Base-by-base conservation (phyloP, 2,888 invertebrate species). In the Calameuta filiformis region DNA sequence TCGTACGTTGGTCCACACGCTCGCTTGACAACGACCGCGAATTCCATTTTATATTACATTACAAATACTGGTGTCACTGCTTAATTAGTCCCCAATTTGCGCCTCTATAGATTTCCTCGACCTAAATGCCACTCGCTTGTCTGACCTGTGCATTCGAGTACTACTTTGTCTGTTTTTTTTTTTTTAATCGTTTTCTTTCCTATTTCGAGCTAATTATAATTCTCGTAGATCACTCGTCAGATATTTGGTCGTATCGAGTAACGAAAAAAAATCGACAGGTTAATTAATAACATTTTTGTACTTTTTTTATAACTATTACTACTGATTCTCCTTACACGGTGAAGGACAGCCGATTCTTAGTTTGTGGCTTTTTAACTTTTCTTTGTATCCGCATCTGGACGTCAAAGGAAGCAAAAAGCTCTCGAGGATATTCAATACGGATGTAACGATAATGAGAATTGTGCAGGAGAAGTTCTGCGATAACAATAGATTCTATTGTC, bases 41-140 rank as follows among this genome's bases (percentile, higher is more conserved):
- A 84, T 83, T 85, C 82, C 85, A 87, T 85, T 87, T 85, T 86
- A 84, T 85, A 85, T 84, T 82, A 81, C 83, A 82, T 82, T 85
- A 83, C 85, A 83, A 84, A 85, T 80, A 75, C 81, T 80, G 75
- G 40, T 79, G 73, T 80, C 79, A 81, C 77, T 77, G 79, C 73
- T 82, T 82, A 86, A 87, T 87, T 86, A 86, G 82, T 84, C 80
- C 77, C 12, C 83, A 84, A 85, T 82, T 83, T 83, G 83, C 69
- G 80, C 76, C 11, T 11, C 4, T 31, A 30, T 12, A 76, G 77
- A 73, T 78, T 81, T 35, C 81, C 75, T 73, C 73, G 73, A 15
- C 69, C 40, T 75, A 23, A 56, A 23, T 23, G 56, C 23, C 56
- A 56, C 56, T 56, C 23, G 56, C 56, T 23, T 23, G 23, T 23